These are phyloP conservation scores for Prinia subflava DNA, from an alignment of 2,113 vertebrate genomes.

Conservation along the genomic window DNA sequence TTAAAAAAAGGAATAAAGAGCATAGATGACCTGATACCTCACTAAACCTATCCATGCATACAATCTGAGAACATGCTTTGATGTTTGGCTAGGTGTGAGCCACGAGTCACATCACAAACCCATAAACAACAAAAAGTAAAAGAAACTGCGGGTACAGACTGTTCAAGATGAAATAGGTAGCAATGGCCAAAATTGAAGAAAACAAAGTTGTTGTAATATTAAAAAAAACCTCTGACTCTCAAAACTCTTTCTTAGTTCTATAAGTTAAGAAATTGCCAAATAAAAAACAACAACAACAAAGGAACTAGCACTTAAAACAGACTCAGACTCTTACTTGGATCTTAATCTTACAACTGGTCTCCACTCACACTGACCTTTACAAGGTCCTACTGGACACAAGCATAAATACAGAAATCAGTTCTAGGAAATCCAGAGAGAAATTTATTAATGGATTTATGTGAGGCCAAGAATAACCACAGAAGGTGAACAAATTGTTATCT, in stretches of 20 bases:
- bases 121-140: not conserved
- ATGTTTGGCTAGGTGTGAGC: not conserved
- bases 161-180: not conserved
- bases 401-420: not conserved
- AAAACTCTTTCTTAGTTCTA: not conserved
- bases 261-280: not conserved
- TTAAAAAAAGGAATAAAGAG: not conserved
- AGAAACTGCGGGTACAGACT: not conserved
- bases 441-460: not conserved
- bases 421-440: not conserved
- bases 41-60: not conserved
- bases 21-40: not conserved
- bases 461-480: not conserved
- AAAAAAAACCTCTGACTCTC: not conserved
- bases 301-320: not conserved
- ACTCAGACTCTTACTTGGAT: not conserved
- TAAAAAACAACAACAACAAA: not conserved
- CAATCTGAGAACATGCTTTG: not conserved
- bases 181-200: not conserved
- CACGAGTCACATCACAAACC: not conserved
- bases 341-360: not conserved
- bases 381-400: not conserved
- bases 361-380: not conserved
- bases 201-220: not conserved
- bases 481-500: not conserved